Conservation (phyloP, 2,888 invertebrate species). For the Cryptocephalus moraei region DNA sequence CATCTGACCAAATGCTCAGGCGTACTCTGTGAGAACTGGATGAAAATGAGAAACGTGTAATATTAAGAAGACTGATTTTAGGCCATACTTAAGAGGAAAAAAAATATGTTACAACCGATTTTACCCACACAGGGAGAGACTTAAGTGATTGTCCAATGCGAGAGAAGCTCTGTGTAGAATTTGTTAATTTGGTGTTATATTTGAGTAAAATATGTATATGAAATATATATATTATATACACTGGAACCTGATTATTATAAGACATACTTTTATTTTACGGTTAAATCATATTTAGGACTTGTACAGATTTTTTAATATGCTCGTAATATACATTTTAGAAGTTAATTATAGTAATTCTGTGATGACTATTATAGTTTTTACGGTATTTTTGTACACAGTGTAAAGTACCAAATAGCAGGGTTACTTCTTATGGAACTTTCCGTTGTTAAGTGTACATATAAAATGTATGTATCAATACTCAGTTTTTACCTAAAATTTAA, state of each 20-base stretch:
- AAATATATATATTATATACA: conserved; percentile 1
- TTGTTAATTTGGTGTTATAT: conserved; percentile 13
- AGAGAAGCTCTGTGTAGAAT: conserved; percentile 7
- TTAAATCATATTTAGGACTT: conserved; percentile 19
- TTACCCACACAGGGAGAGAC: too few species aligned
- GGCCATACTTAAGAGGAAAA: conserved; percentile 21
- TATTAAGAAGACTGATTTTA: conserved; percentile 17
- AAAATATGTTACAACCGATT: too few species aligned
- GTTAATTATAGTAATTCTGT: conserved; percentile 18
- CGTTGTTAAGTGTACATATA: too few species aligned
- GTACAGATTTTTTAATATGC: conserved; percentile 30
- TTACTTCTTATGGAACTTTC: too few species aligned
- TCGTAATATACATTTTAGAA: conserved; percentile 22
- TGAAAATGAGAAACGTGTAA: conserved; percentile 8
- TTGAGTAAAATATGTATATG: background rate
- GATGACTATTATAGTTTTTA: too few species aligned
- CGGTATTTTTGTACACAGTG: too few species aligned
- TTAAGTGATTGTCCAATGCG: background rate
- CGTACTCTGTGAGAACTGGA: conserved; percentile 6
- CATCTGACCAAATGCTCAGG: conserved; percentile 8
- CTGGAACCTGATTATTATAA: conserved; percentile 14
- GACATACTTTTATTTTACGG: conserved; percentile 17
- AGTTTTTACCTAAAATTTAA: too few species aligned
- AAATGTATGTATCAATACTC: too few species aligned
- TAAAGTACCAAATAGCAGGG: too few species aligned